Evolutionary conservation across 2,113 vertebrate species (phyloP).

Genomic region (Ceratotherium simum): DNA sequence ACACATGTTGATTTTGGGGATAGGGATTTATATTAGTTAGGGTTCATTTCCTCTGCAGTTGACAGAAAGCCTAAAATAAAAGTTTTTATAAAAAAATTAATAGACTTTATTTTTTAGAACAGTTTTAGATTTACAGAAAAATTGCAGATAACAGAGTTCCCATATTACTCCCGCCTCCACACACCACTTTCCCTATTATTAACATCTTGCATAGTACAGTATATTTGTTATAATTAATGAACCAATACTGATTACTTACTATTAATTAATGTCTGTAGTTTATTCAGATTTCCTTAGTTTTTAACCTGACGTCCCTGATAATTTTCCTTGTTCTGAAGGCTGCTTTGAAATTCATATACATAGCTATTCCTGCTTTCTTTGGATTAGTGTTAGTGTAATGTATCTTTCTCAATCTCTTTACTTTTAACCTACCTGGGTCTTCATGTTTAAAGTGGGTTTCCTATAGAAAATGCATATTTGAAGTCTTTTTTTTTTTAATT

Average conservation of each 20-base stretch:
- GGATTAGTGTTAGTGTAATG: not conserved
- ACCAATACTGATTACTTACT: not conserved
- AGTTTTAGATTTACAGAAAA: conserved; percentile 19
- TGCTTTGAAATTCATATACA: not conserved
- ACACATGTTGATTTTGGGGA: not conserved
- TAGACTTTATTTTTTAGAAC: not conserved
- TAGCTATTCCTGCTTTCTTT: not conserved
- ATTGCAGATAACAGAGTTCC: not conserved
- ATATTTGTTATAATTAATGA: conserved; percentile 1
- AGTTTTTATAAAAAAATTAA: not conserved
- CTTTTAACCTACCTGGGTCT: not conserved
- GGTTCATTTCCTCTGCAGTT: not conserved
- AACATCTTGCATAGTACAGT: not conserved
- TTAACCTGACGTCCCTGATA: not conserved
- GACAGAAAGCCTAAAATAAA: not conserved
- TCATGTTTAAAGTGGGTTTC: not conserved
- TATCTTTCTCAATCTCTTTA: not conserved
- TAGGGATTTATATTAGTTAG: not conserved
- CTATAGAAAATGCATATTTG: not conserved
- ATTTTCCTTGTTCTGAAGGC: not conserved
- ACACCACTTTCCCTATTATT: not conserved
- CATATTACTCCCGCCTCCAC: not conserved
- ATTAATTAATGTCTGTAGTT: not conserved
- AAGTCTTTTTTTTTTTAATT: not conserved
- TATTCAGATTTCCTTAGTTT: conserved; percentile 3